Conservation (phyloP, 2,113 vertebrate species). For the Machaerirhynchus nigripectus region DNA sequence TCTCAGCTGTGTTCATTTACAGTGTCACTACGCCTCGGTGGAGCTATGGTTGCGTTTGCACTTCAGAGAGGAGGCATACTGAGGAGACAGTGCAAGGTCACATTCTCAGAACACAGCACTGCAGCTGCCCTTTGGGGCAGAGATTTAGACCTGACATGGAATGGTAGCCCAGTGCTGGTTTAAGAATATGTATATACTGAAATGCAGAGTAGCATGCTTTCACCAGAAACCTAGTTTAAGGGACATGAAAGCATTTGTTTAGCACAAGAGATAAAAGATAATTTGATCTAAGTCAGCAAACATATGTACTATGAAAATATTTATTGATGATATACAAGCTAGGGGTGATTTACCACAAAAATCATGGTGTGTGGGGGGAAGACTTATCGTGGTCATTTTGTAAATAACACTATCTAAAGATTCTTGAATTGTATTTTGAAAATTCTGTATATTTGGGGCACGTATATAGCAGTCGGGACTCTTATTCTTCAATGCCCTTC, state of each 20-base stretch:
- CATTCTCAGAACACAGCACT: not conserved
- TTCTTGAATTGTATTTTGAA: not conserved
- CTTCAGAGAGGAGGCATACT: not conserved
- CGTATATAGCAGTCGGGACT: not conserved
- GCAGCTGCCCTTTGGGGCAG: not conserved
- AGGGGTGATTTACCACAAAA: not conserved
- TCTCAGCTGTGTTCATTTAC: not conserved
- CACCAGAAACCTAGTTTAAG: not conserved
- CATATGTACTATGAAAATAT: not conserved
- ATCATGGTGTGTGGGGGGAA: accelerated
- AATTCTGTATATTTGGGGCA: not conserved
- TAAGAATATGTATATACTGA: not conserved
- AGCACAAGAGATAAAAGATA: not conserved
- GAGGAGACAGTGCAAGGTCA: not conserved
- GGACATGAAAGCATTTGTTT: not conserved
- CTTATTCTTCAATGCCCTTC: not conserved
- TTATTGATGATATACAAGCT: not conserved
- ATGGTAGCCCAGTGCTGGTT: not conserved
- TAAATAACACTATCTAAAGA: not conserved
- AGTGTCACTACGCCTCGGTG: accelerated
- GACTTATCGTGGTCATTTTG: not conserved
- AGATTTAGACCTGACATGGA: not conserved
- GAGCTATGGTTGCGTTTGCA: not conserved
- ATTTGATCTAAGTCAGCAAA: not conserved
- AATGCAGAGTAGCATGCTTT: not conserved